A percentile compares a stretch with the other conserved stretches of the same genome.
Conservation (phyloP, 2,113 vertebrate species). For the Gasterosteus nipponicus region DNA sequence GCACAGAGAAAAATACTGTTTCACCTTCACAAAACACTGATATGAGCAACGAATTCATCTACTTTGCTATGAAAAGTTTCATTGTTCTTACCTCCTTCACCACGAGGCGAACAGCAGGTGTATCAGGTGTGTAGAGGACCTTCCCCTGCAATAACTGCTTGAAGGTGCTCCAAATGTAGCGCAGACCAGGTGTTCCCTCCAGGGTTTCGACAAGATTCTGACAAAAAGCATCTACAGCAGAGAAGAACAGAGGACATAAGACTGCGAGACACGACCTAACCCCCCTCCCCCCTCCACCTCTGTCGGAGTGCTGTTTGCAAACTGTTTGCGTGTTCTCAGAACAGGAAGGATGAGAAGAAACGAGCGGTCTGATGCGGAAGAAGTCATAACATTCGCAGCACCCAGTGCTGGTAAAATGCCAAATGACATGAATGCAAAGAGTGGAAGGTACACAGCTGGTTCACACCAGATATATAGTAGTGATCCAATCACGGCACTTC, state of each 20-base stretch:
- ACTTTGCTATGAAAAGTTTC: background rate
- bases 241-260: slow-evolving; percentile 18
- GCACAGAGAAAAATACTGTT: background rate
- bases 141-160: slow-evolving; percentile 91
- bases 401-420: background rate
- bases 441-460: background rate
- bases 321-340: background rate
- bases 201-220: slow-evolving; percentile 87
- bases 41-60: background rate
- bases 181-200: slow-evolving; percentile 87
- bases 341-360: background rate
- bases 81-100: slow-evolving; percentile 86
- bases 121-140: slow-evolving; percentile 93
- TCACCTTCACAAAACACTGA: background rate
- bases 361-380: background rate
- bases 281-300: background rate
- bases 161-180: slow-evolving; percentile 90
- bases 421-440: background rate
- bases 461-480: background rate
- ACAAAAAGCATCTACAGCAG: slow-evolving; percentile 88
- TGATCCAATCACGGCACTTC: slow-evolving; percentile 32
- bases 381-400: background rate
- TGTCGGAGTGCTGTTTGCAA: background rate
- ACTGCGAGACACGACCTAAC: background rate
- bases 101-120: slow-evolving; percentile 84